These are phyloP conservation scores for Nineta flava DNA, from an alignment of 2,888 invertebrate species.

Conservation along the genomic window DNA sequence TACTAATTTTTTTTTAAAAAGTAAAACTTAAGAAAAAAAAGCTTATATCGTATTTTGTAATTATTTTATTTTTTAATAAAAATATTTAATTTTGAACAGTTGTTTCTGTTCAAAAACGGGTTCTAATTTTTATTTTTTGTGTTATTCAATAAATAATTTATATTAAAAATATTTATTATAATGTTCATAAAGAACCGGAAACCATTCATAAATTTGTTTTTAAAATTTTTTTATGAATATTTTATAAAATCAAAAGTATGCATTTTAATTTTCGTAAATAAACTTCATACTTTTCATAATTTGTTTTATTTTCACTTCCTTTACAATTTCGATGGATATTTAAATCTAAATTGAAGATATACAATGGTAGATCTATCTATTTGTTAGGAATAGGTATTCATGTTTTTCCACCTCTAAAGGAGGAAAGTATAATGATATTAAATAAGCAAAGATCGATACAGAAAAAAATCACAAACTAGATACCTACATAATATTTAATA, in stretches of 20 bases:
- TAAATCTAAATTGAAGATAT: no score
- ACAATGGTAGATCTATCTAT: no score
- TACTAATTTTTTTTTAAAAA: not conserved
- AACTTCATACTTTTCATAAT: not conserved
- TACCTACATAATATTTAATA: no score
- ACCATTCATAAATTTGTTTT: not conserved
- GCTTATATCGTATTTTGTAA: not conserved
- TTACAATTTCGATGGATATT: no score
- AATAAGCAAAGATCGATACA: no score
- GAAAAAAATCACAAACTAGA: no score
- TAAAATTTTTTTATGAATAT: slow-evolving; percentile 1
- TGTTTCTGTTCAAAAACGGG: not conserved
- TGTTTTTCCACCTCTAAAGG: no score
- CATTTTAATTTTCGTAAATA: not conserved
- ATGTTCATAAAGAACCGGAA: no score
- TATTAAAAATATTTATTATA: not conserved
- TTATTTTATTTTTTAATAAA: not conserved
- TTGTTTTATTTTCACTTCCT: not conserved
- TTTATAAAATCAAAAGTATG: slow-evolving; percentile 1
- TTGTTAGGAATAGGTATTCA: no score
- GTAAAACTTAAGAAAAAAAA: not conserved
- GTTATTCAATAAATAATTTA: not conserved
- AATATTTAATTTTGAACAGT: not conserved
- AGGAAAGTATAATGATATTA: no score
- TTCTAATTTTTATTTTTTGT: not conserved